Evolutionary conservation across 2,113 vertebrate species (phyloP), one percentile per base, ranked within the genome.

Genomic region (Malurus melanocephalus): DNA sequence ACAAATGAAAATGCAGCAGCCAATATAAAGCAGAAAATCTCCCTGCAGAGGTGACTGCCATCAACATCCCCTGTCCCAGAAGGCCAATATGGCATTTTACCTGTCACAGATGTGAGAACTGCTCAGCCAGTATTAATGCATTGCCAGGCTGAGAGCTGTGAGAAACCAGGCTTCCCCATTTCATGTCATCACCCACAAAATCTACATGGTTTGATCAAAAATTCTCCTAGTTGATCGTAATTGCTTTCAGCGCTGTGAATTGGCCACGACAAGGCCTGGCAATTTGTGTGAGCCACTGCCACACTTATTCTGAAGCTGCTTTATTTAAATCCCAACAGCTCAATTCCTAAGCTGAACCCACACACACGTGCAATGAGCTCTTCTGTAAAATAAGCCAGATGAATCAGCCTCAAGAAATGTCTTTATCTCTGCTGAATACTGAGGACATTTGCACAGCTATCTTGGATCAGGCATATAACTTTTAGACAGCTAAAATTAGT

Each of bases 261-360:
- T 52, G 35, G 13, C 57, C 48, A 26, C 64, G 86, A 62, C 89
- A 72, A 67, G 5, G 61, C 28, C n/a, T 13, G 52, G 13, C 45
- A 62, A 35, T 83, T 51, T 73, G 28, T 64, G 26, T 38, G 61
- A 56, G 20, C 28, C 49, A 57, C 73, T 78, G 61, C n/a, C 53
- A 60, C 1, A 40, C 75, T 83, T 42, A 26, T 49, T 71, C 11
- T 3, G 22, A 71, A 57, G 27, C 8, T 80, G 76, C 51, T 86
- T 86, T 88, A 78, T 81, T 94, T 72, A 93, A 90, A 84, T n/a
- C 7, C 45, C 45, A 38, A 35, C 56, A 88, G 26, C 35, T 78
- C 6, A 0, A n/a, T 84, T 84, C 80, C 57, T 72, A 78, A 75
- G 74, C 45, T 84, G 86, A 83, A 80, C 9, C 42, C 78, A 78